phyloP scores from a whole-genome alignment of 2,113 vertebrate species.

The Seriola aureovittata region DNA sequence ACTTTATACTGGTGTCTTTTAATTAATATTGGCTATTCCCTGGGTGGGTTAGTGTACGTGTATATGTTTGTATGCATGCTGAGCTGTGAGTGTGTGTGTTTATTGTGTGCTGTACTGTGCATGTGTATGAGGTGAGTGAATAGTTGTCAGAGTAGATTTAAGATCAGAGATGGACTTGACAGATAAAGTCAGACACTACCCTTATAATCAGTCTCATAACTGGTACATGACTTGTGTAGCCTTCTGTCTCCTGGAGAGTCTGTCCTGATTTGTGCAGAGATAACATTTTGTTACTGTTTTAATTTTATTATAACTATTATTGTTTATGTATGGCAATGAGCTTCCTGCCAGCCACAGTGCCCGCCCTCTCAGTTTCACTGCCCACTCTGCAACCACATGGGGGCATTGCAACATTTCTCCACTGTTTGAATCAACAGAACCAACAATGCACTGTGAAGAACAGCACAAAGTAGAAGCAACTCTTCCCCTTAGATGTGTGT shows the following conservation, averaged over 20 bases:
- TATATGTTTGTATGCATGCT: constrained; percentile 53
- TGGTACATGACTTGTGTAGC: constrained; percentile 66
- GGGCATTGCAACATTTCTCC: constrained; percentile 65
- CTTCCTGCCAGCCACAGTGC: constrained; percentile 82
- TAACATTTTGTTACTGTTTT: constrained; percentile 73
- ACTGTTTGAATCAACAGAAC: constrained; percentile 60
- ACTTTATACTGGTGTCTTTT: constrained; percentile 12
- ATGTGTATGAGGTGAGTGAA: constrained; percentile 35
- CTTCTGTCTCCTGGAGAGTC: constrained; percentile 56
- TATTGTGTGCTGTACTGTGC: constrained; percentile 24
- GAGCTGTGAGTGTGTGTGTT: constrained; percentile 44
- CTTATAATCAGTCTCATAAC: constrained; percentile 55
- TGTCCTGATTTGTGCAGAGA: constrained; percentile 58
- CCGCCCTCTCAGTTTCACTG: constrained; percentile 76
- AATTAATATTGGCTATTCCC: constrained; percentile 50
- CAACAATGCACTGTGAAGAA: constrained; percentile 74
- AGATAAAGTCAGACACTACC: constrained; percentile 57
- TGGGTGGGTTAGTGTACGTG: constrained; percentile 39
- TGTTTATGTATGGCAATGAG: constrained; percentile 73
- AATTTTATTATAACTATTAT: constrained; percentile 69
- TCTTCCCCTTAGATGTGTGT: constrained; percentile 49
- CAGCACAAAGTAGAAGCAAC: constrained; percentile 73
- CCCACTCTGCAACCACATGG: constrained; percentile 68
- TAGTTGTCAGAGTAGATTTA: constrained; percentile 42
- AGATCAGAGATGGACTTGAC: constrained; percentile 52